Conservation (phyloP, 2,888 invertebrate species). For the Catocala nupta region DNA sequence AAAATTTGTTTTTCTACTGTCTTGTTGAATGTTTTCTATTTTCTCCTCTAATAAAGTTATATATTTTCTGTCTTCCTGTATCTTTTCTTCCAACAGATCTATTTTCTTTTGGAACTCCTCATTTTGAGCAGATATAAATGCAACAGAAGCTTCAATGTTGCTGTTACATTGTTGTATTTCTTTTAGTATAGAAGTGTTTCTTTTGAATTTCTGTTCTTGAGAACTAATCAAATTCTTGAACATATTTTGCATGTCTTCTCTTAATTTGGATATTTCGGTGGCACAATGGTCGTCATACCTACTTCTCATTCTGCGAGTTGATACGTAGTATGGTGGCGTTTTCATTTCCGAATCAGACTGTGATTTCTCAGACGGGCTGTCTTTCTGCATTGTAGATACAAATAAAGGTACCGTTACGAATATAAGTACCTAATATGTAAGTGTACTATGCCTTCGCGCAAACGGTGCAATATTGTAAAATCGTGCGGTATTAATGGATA, state of each 20-base stretch:
- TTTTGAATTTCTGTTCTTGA: background rate
- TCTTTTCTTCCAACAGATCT: background rate
- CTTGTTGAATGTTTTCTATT: constrained; percentile 2
- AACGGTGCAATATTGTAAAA: no score
- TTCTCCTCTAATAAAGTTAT: background rate
- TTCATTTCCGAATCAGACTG: background rate
- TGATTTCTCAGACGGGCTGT: background rate
- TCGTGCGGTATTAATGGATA: no score
- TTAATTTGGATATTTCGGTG: background rate
- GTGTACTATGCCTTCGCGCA: no score
- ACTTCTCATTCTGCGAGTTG: background rate
- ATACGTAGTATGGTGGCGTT: background rate
- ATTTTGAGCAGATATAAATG: background rate
- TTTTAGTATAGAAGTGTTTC: background rate
- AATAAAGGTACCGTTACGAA: no score
- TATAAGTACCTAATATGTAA: no score
- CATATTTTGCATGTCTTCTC: background rate
- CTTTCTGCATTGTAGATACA: no score
- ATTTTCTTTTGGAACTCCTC: background rate
- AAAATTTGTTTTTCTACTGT: no score
- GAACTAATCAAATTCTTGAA: background rate
- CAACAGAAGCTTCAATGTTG: background rate
- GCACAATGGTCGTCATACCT: background rate
- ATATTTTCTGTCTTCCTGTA: background rate
- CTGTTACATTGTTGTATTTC: background rate